These are phyloP conservation scores for Xiphophorus couchianus DNA, from an alignment of 2,113 vertebrate genomes.

Conservation along the genomic window DNA sequence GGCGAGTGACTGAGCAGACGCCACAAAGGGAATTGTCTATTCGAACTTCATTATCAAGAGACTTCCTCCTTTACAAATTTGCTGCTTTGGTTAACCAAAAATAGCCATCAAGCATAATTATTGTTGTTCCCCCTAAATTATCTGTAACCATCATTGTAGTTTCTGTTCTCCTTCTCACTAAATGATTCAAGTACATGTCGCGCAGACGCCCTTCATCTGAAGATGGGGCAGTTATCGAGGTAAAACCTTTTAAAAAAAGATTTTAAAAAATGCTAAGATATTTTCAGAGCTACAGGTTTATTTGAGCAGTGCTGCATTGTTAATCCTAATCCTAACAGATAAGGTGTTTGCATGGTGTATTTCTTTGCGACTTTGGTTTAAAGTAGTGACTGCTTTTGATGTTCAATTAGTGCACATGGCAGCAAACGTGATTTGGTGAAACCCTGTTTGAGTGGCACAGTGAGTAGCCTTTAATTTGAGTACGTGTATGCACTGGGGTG, in stretches of 20 bases:
- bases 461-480: background rate
- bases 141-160: conserved; percentile 2
- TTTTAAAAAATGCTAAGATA: background rate
- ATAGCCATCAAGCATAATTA: background rate
- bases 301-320: background rate
- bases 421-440: too few relatives aligned
- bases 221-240: background rate
- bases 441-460: too few relatives aligned
- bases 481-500: background rate
- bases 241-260: background rate
- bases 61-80: background rate
- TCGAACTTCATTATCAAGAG: background rate
- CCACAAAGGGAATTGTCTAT: background rate
- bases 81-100: conserved; percentile 9
- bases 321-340: background rate
- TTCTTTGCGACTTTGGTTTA: too few relatives aligned
- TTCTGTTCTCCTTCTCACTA: conserved; percentile 8
- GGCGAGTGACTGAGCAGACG: too few relatives aligned
- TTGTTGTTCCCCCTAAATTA: background rate
- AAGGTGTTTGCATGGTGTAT: too few relatives aligned
- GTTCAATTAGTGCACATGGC: too few relatives aligned
- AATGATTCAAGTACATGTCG: background rate
- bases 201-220: background rate
- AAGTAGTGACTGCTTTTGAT: too few relatives aligned
- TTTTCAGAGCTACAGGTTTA: background rate